Conservation (phyloP, 2,113 vertebrate species). For the Thamnophis sirtalis region DNA sequence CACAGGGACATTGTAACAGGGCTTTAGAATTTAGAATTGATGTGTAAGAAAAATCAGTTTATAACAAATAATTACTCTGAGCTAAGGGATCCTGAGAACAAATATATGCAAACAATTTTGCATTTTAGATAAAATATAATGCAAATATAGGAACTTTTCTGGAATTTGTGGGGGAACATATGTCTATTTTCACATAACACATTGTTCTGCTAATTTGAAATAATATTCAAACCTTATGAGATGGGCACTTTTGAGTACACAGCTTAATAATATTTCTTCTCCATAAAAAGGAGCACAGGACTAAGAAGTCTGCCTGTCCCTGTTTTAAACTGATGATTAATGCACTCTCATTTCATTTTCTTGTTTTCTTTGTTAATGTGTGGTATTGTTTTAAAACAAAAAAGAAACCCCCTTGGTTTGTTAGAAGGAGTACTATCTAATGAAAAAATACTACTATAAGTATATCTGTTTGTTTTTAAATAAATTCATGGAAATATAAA, state of each 20-base stretch:
- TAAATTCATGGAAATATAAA: neutral
- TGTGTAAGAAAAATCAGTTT: neutral
- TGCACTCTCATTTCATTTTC: neutral
- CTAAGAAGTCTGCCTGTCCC: neutral
- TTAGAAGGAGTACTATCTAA: constrained; percentile 41
- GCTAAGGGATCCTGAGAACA: neutral
- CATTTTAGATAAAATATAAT: neutral
- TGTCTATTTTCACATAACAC: neutral
- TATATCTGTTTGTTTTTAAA: constrained; percentile 44
- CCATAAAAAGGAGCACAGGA: neutral
- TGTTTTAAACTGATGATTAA: neutral
- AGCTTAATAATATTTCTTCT: neutral
- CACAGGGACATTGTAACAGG: neutral
- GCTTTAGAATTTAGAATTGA: neutral
- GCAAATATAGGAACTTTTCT: neutral
- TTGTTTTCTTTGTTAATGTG: neutral
- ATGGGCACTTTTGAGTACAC: neutral
- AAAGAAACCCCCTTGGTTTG: constrained; percentile 34
- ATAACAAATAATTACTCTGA: neutral
- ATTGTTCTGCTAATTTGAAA: neutral
- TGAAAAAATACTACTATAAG: constrained; percentile 47
- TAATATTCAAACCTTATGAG: neutral
- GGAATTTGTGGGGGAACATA: neutral
- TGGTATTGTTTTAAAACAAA: constrained; percentile 40
- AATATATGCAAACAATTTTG: neutral